These are phyloP conservation scores for Pholis gunnellus DNA, from an alignment of 2,113 vertebrate species.

Conservation along the genomic window DNA sequence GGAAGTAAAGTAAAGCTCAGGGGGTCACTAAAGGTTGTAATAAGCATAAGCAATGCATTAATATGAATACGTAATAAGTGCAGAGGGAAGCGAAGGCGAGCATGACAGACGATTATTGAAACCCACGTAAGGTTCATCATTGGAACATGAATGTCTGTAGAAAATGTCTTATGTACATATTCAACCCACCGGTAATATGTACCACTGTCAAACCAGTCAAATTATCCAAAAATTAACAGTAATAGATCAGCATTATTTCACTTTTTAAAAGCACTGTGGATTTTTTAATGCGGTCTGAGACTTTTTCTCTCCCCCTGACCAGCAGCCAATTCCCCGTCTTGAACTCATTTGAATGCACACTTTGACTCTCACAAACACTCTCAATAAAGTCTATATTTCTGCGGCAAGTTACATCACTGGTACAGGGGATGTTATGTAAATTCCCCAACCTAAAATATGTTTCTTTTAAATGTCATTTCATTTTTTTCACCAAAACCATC, in stretches of 20 bases:
- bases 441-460: neutral
- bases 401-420: neutral
- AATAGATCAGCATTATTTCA: no score
- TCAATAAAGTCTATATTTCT: neutral
- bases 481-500: no score
- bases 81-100: neutral
- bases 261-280: neutral
- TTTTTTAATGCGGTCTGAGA: neutral
- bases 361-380: neutral
- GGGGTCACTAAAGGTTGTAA: neutral
- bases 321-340: neutral
- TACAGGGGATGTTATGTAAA: neutral
- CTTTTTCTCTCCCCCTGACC: neutral
- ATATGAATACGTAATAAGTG: no score
- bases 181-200: neutral
- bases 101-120: neutral
- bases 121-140: neutral
- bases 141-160: neutral
- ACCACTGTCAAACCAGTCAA: neutral
- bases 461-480: no score
- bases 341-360: neutral
- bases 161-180: neutral
- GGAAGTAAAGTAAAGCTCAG: neutral
- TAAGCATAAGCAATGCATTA: slow-evolving; percentile 1
- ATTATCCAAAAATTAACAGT: neutral